Evolutionary conservation across 2,888 invertebrate species (phyloP).

Genomic region (Ormyrus pomaceus): DNA sequence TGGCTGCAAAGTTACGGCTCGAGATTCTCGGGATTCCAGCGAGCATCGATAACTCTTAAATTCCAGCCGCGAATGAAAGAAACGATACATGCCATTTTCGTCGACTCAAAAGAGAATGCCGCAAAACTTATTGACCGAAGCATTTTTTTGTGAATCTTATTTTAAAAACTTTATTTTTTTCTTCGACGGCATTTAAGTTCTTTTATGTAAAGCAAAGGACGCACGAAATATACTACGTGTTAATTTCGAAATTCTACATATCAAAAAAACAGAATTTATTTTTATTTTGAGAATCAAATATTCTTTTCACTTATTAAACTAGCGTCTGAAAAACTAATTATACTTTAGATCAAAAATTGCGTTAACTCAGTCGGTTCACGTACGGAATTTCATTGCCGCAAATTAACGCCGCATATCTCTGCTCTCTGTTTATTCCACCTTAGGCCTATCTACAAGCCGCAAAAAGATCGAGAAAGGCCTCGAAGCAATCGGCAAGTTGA

Average conservation of each 20-base stretch:
- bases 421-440: no score
- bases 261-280: no score
- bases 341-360: no score
- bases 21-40: conserved; percentile 59
- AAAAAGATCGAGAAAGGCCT: not conserved
- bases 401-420: no score
- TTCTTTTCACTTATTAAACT: no score
- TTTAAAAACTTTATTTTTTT: not conserved
- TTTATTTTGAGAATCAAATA: no score
- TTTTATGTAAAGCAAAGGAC: not conserved
- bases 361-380: no score
- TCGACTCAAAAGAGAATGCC: conserved; percentile 16
- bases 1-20: conserved; percentile 9
- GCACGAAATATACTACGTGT: not conserved
- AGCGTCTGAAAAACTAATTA: no score
- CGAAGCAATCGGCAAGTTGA: conserved; percentile 14
- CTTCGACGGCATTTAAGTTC: not conserved
- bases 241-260: no score
- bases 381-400: no score
- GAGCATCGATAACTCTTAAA: conserved; percentile 61
- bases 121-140: conserved; percentile 9
- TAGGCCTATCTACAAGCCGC: no score
- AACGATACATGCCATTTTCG: conserved; percentile 16
- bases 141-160: not conserved
- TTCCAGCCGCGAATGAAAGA: conserved; percentile 59